Evolutionary conservation across 2,888 invertebrate species (phyloP).

Genomic region (Isotomurus palustris): DNA sequence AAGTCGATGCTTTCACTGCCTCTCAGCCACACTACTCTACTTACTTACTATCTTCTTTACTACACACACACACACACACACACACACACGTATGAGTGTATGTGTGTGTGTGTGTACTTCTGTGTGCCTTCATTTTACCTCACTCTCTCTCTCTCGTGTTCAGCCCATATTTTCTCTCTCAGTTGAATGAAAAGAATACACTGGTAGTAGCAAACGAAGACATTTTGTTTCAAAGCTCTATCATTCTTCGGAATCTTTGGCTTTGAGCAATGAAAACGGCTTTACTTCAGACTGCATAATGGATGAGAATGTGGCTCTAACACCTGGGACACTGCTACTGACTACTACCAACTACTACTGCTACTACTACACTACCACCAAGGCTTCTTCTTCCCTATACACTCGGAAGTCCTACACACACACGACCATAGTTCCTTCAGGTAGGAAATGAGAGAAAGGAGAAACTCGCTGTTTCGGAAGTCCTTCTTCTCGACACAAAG

Average conservation of each 20-base stretch:
- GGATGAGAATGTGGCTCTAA: conserved; percentile 19
- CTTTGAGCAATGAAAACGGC: conserved; percentile 13
- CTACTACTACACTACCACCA: too few species aligned
- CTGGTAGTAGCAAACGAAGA: not conserved
- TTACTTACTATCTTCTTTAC: too few species aligned
- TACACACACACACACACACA: too few species aligned
- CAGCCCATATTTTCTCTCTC: conserved; percentile 14
- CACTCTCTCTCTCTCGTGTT: conserved; percentile 17
- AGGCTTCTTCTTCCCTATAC: too few species aligned
- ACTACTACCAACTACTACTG: too few species aligned
- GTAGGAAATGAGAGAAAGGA: too few species aligned
- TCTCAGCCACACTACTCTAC: not conserved
- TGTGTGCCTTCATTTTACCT: conserved; percentile 4
- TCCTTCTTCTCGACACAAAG: too few species aligned
- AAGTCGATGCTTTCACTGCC: conserved; percentile 8
- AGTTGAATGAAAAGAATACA: not conserved
- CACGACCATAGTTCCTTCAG: too few species aligned
- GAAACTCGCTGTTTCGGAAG: too few species aligned
- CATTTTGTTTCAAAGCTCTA: conserved; percentile 10
- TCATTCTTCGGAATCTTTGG: not conserved
- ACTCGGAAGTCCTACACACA: too few species aligned
- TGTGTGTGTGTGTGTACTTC: too few species aligned
- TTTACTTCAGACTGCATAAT: conserved; percentile 24
- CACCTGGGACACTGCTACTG: conserved; percentile 18
- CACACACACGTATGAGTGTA: too few species aligned